These are phyloP conservation scores for Chaenodraco wilsoni DNA, from an alignment of 2,797 vertebrate species.

Conservation along the genomic window DNA sequence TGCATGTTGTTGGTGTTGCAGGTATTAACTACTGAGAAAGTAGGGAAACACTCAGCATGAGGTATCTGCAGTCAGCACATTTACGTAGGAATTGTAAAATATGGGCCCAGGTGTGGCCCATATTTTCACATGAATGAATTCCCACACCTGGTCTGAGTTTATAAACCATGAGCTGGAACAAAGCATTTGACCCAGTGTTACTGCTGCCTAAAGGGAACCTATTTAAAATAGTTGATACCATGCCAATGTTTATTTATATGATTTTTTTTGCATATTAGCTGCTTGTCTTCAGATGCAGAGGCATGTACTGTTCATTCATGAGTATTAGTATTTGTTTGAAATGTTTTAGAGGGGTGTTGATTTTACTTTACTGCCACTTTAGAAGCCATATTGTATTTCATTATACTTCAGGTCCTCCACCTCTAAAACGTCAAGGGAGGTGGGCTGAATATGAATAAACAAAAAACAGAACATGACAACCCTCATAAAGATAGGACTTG, in stretches of 20 bases:
- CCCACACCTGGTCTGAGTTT: conserved; percentile 4
- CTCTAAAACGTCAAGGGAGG: neutral
- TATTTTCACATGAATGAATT: conserved; percentile 10
- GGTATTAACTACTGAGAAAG: neutral
- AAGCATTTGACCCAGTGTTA: neutral
- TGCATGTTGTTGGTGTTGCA: neutral
- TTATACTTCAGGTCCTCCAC: neutral
- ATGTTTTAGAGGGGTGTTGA: neutral
- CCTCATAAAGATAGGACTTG: neutral
- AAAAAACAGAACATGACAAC: neutral
- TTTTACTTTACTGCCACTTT: neutral
- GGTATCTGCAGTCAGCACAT: neutral
- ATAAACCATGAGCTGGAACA: neutral
- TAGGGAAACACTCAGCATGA: neutral
- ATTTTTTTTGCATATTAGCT: neutral
- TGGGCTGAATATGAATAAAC: neutral
- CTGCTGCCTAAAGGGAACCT: neutral
- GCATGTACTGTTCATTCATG: neutral
- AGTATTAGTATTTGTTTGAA: neutral
- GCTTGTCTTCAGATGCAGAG: conserved; percentile 2
- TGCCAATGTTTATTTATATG: neutral
- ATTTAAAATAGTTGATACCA: too few species aligned
- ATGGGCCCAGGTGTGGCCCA: neutral
- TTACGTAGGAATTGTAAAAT: neutral
- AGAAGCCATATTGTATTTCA: neutral